Evolutionary conservation across 1,140 invertebrate species (phyloP).

Genomic region (Caenorhabditis briggsae): DNA sequence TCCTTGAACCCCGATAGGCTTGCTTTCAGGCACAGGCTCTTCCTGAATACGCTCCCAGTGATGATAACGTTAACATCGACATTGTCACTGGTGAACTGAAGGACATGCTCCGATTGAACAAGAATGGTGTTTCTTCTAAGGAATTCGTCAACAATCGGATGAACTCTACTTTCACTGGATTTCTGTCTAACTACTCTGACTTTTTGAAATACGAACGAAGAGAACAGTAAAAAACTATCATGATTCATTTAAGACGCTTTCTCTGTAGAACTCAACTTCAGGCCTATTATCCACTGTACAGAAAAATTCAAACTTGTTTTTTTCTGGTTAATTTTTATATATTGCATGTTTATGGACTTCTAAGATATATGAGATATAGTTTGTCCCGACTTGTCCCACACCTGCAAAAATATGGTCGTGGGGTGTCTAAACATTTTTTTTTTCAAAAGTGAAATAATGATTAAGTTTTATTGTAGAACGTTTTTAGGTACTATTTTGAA

Average conservation of each 20-base stretch:
- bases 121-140: background rate
- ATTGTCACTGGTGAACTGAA: constrained; percentile 11
- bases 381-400: too few relatives aligned
- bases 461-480: too few relatives aligned
- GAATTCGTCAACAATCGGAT: constrained; percentile 11
- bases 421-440: too few relatives aligned
- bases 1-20: background rate
- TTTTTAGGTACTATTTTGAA: too few relatives aligned
- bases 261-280: too few relatives aligned
- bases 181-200: constrained; percentile 1
- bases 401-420: too few relatives aligned
- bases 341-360: too few relatives aligned
- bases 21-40: background rate
- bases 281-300: background rate
- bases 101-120: constrained; percentile 14
- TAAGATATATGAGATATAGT: too few relatives aligned
- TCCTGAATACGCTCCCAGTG: constrained; percentile 1
- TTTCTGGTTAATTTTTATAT: too few relatives aligned
- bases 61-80: background rate
- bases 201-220: constrained; percentile 27
- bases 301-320: background rate
- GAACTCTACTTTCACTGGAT: constrained; percentile 22
- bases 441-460: too few relatives aligned
- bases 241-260: background rate
- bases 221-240: background rate